These are phyloP conservation scores for Margarornis squamiger DNA, from an alignment of 2,797 vertebrate species.

Conservation along the genomic window DNA sequence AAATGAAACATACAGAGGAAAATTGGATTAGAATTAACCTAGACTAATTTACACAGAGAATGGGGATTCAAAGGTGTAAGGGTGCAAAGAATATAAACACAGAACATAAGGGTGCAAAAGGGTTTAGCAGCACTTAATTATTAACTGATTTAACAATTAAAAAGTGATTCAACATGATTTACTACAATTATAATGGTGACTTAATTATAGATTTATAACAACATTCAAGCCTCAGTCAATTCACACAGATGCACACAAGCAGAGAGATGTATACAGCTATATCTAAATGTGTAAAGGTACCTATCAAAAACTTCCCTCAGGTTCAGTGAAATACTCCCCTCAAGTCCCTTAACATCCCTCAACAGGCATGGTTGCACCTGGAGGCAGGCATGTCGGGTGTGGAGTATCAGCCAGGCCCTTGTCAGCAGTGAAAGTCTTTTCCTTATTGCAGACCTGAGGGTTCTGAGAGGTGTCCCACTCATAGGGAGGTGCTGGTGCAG, in stretches of 20 bases:
- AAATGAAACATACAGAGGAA: not conserved
- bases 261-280: not conserved
- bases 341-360: not conserved
- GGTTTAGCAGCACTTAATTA: not conserved
- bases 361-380: not conserved
- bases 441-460: not conserved
- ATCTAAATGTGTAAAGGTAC: not conserved
- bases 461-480: not conserved
- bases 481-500: not conserved
- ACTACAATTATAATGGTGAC: not conserved
- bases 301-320: not conserved
- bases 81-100: not conserved
- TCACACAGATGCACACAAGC: not conserved
- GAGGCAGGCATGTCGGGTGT: not conserved
- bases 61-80: not conserved
- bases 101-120: not conserved
- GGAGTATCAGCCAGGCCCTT: not conserved
- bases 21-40: not conserved
- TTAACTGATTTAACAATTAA: not conserved
- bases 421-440: not conserved
- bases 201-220: not conserved
- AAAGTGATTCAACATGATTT: not conserved
- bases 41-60: not conserved
- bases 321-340: not conserved
- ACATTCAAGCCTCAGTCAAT: not conserved